Evolutionary conservation across 1,140 invertebrate species (phyloP).

Genomic region (Druon quercuslanigerum): DNA sequence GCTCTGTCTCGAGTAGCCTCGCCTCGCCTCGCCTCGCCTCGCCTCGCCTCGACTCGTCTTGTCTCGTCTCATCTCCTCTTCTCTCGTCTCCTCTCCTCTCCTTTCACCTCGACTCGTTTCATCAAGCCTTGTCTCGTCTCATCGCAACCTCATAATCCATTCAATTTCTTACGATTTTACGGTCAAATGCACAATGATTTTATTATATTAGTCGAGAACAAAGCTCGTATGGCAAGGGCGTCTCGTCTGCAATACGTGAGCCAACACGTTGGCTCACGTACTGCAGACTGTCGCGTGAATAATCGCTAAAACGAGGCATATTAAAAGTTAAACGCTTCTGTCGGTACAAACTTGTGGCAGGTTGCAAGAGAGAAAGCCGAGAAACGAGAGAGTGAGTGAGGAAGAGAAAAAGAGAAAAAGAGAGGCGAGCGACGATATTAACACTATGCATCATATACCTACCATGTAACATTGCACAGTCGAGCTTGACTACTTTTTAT

Average conservation of each 20-base stretch:
- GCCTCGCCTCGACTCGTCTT: too few species aligned
- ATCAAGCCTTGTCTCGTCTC: too few species aligned
- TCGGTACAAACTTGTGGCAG: conserved; percentile 3
- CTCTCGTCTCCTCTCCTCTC: too few species aligned
- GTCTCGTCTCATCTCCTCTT: too few species aligned
- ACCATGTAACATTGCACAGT: conserved; percentile 33
- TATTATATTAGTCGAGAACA: conserved; percentile 24
- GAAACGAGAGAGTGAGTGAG: neutral
- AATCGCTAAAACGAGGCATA: conserved; percentile 46
- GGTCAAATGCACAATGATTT: conserved; percentile 15
- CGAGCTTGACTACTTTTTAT: conserved; percentile 54
- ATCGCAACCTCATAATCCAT: neutral
- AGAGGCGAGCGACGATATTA: conserved; percentile 54
- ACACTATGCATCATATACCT: conserved; percentile 62
- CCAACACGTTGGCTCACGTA: neutral
- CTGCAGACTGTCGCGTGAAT: conserved; percentile 41
- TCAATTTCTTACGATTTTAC: neutral
- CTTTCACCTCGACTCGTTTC: too few species aligned
- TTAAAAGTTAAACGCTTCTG: conserved; percentile 40
- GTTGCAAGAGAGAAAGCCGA: conserved; percentile 10
- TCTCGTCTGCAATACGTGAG: neutral
- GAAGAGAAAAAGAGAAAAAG: conserved; percentile 34
- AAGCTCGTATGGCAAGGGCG: neutral
- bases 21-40: too few species aligned
- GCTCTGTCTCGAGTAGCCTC: too few species aligned